Conservation (phyloP, 2,888 invertebrate species). For the Cephus pygmeus region DNA sequence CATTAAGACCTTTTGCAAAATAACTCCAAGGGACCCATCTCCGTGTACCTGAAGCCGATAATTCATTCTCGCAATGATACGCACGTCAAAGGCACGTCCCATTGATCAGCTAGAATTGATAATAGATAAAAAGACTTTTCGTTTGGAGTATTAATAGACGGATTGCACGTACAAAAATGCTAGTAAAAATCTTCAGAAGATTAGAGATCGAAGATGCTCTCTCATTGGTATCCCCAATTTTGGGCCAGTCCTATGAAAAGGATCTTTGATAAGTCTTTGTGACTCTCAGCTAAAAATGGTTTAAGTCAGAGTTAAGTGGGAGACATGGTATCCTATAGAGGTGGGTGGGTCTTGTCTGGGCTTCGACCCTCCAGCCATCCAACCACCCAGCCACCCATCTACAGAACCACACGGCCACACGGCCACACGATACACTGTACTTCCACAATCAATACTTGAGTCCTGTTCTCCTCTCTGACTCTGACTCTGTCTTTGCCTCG, state of each 20-base stretch:
- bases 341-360: slow-evolving; percentile 58
- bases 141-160: not conserved
- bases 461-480: slow-evolving; percentile 40
- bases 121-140: not conserved
- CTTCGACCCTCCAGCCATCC: slow-evolving; percentile 50
- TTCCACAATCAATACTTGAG: slow-evolving; percentile 64
- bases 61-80: not conserved
- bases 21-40: not conserved
- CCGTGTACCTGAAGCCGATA: not conserved
- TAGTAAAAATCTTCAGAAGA: not conserved
- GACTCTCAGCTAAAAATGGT: not conserved
- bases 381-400: slow-evolving; percentile 7
- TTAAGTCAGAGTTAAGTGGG: slow-evolving; percentile 42
- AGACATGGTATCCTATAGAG: slow-evolving; percentile 40
- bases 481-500: not conserved
- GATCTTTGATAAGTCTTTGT: not conserved
- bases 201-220: not conserved
- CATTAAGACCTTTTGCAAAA: too few species aligned
- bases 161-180: not conserved
- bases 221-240: not conserved
- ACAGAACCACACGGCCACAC: slow-evolving; percentile 42
- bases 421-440: slow-evolving; percentile 51
- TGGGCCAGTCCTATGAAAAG: not conserved
- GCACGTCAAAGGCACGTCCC: not conserved
- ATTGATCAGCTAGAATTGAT: not conserved